Evolutionary conservation across 2,888 invertebrate species (phyloP).

Genomic region (Drosophila peninsularis): DNA sequence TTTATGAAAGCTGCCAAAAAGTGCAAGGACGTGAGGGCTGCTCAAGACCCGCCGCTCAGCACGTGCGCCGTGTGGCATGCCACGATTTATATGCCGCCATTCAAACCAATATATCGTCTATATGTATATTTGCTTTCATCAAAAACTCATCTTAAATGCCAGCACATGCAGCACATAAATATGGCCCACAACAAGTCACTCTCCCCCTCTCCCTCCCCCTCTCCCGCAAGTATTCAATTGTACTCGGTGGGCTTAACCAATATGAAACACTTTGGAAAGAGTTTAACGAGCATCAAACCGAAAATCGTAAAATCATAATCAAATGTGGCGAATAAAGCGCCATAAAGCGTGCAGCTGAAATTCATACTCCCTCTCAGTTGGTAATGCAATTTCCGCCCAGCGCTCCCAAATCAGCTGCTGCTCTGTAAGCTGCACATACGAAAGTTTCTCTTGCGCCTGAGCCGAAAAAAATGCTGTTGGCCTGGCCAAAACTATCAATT

Average conservation of each 20-base stretch:
- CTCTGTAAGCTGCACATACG: constrained; percentile 23
- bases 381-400: neutral
- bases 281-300: constrained; percentile 36
- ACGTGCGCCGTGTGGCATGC: constrained; percentile 63
- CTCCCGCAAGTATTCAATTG: constrained; percentile 36
- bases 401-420: neutral
- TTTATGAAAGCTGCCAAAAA: constrained; percentile 68
- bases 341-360: constrained; percentile 17
- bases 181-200: constrained; percentile 9
- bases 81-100: constrained; percentile 58
- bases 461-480: constrained; percentile 21
- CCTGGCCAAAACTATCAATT: constrained; percentile 74
- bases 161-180: constrained; percentile 66
- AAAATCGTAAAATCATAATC: constrained; percentile 49
- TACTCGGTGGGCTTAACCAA: neutral
- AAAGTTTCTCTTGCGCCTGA: constrained; percentile 55
- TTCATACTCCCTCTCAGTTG: no score
- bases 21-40: constrained; percentile 24
- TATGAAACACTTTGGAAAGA: constrained; percentile 33
- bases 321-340: constrained; percentile 30
- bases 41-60: constrained; percentile 20
- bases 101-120: constrained; percentile 39
- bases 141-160: constrained; percentile 78
- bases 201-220: neutral
- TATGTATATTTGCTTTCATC: constrained; percentile 61